These are phyloP conservation scores for Cyanoderma ruficeps DNA, from an alignment of 2,113 vertebrate species.

Conservation along the genomic window DNA sequence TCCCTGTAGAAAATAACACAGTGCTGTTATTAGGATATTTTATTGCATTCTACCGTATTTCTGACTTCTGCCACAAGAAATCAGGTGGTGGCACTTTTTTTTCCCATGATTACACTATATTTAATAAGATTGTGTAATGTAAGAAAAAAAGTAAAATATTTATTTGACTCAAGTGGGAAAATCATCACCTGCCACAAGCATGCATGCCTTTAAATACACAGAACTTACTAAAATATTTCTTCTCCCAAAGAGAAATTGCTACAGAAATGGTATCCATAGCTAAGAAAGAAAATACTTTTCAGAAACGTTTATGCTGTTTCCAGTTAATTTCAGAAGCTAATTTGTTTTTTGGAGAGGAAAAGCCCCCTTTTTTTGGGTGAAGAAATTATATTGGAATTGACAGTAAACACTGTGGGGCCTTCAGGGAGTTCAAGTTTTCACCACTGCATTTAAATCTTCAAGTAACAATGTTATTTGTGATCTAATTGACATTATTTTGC, in stretches of 20 bases:
- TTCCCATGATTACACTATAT: not conserved
- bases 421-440: not conserved
- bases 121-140: not conserved
- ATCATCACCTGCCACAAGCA: not conserved
- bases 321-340: not conserved
- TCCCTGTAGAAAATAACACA: not conserved
- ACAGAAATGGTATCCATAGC: not conserved
- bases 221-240: not conserved
- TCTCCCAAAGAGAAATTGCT: not conserved
- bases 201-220: not conserved
- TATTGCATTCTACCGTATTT: not conserved
- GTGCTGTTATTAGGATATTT: not conserved
- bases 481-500: not conserved
- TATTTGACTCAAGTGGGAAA: not conserved
- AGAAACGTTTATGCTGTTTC: not conserved
- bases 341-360: not conserved
- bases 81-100: not conserved
- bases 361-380: not conserved
- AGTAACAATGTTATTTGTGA: not conserved
- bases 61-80: not conserved
- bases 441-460: not conserved
- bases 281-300: not conserved
- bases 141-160: not conserved
- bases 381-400: not conserved
- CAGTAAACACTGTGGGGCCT: not conserved